Base-by-base conservation (phyloP, 2,888 invertebrate genomes). In the Chymomyza caudatula region DNA sequence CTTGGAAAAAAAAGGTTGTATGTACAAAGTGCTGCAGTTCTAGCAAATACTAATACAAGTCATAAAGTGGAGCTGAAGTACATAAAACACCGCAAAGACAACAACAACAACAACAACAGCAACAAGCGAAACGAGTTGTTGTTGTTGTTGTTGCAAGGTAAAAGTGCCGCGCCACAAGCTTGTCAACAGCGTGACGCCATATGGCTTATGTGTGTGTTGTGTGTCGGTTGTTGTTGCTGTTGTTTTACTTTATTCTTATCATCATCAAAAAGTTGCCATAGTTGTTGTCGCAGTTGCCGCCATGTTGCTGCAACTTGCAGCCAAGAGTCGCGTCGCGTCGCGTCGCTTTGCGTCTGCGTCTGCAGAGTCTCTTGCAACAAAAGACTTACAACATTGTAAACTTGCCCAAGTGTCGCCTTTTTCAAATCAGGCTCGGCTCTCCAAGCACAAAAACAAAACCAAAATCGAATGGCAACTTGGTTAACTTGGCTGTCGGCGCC, bases 1-100 rank as follows among this genome's bases (percentile, higher is more conserved):
- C 3, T 11, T 11, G 29, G 29, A 37, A 37, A 37, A 11, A 11
- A 37, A 37, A 37, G 2, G 3, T 37, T 11, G 29, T 47, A 13
- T 19, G 11, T 17, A 43, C 43, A 13, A 43, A 43, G 43, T 47
- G 47, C 65, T 63, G 77, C 81, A 77, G 84, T 67, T 77, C 81
- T 68, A 52, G 15, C 51, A 49, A 62, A 71, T 60, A 70, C 80
- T 78, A 80, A 80, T 84, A 76, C 81, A 73, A 76, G 69, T 81
- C 78, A 84, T 84, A 80, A 80, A 83, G 69, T 85, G 84, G 73
- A 71, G 81, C 81, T 80, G 60, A 75, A 83, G 84, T 83, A 85
- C 83, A 79, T 79, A 71, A 85, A 83, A 77, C 65, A 73, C 37
- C 23, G 52, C 57, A 51, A 71, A 72, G 58, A 51, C 76, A 73